These are phyloP conservation scores for Eutolmus rufibarbis DNA, from an alignment of 2,888 invertebrate genomes.

Conservation along the genomic window DNA sequence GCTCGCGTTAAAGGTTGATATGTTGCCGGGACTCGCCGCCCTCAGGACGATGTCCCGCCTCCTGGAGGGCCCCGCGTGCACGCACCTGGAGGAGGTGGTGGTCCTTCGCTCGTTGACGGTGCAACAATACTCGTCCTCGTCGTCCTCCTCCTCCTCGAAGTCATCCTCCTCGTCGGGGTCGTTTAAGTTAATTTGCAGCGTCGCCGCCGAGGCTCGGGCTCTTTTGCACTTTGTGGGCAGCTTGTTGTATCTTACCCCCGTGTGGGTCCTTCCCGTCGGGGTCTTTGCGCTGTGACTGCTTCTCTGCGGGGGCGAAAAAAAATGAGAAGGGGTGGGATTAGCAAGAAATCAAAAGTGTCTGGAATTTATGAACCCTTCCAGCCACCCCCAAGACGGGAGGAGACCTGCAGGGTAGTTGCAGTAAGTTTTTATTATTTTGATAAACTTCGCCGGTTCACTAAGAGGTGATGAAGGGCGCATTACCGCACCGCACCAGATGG, in stretches of 20 bases:
- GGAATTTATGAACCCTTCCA: slow-evolving; percentile 14
- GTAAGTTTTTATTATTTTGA: slow-evolving; percentile 30
- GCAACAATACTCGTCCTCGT: background rate
- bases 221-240: slow-evolving; percentile 53
- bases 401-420: background rate
- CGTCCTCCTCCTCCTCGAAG: background rate
- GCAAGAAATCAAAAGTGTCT: background rate
- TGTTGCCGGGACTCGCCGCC: background rate
- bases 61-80: background rate
- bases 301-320: slow-evolving; percentile 51
- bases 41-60: background rate
- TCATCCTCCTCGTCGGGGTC: slow-evolving; percentile 30
- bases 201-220: slow-evolving; percentile 45
- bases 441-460: slow-evolving; percentile 16
- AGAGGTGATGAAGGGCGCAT: slow-evolving; percentile 28
- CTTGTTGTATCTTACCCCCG: slow-evolving; percentile 59
- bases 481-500: slow-evolving; percentile 31
- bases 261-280: slow-evolving; percentile 48
- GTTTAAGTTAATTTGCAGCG: slow-evolving; percentile 33
- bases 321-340: background rate
- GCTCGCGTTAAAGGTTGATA: slow-evolving; percentile 29
- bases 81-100: background rate
- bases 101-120: background rate
- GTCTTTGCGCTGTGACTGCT: slow-evolving; percentile 52
- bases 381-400: background rate